These are phyloP conservation scores for Piezodorus guildinii DNA, from an alignment of 1,140 invertebrate genomes.

Conservation along the genomic window DNA sequence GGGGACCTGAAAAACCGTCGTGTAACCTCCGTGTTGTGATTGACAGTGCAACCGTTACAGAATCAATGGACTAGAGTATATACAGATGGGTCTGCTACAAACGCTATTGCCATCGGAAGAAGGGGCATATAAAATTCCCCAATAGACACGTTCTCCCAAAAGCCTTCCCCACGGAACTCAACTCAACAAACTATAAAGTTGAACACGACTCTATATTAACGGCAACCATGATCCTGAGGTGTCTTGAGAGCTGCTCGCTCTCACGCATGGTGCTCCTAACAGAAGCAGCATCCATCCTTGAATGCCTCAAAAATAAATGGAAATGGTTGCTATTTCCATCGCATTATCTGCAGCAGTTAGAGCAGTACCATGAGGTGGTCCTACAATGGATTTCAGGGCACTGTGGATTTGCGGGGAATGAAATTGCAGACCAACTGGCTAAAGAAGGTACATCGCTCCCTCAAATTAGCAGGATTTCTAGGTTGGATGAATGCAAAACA, in stretches of 20 bases:
- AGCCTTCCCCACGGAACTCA: neutral
- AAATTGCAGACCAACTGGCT: too few relatives aligned
- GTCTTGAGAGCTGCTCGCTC: neutral
- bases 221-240: neutral
- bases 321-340: neutral
- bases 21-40: too few relatives aligned
- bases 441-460: too few relatives aligned
- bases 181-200: neutral
- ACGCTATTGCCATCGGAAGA: neutral
- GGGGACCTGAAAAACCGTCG: too few relatives aligned
- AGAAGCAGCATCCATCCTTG: neutral
- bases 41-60: too few relatives aligned
- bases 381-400: neutral
- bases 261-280: neutral
- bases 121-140: neutral
- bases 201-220: neutral
- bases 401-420: too few relatives aligned
- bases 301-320: neutral
- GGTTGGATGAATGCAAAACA: too few relatives aligned
- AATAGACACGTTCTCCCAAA: neutral
- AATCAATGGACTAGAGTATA: neutral
- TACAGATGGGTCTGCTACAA: neutral
- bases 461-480: too few relatives aligned
- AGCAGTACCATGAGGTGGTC: neutral
- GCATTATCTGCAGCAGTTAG: neutral